Evolutionary conservation across 1,140 invertebrate species (phyloP), one percentile per base, ranked within the genome.

Genomic region (silkworm (Bombyx mori)): DNA sequence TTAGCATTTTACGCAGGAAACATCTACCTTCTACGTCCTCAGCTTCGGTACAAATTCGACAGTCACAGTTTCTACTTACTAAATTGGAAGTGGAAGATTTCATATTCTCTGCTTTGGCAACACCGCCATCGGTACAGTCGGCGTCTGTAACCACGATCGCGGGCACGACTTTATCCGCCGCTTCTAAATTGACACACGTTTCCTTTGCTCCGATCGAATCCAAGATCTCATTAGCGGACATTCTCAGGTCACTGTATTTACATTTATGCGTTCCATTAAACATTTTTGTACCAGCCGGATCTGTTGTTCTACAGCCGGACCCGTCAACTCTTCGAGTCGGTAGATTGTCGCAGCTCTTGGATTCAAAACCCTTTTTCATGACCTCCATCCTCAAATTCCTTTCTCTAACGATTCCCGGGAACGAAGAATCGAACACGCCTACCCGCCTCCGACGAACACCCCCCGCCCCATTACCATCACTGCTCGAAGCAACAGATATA

Each of bases 31-130:
- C 61, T 52, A 68, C 63, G 7, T 54, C 66, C 22, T 66, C 70
- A 2, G 26, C 26, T 8, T 75, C 74, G 12, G 61, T 75, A 84
- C 82, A 84, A 66, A 83, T 82, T 56, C 69, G 70, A 78, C 83
- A 86, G 59, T 79, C 70, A 75, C 83, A 84, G 65, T 66, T 73
- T 61, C 67, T 80, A 71, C 67, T 71, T 71, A 71, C 54, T 68
- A 65, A 63, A 73, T 71, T 77, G 62, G 79, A 75, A 77, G 69
- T 65, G 52, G 63, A 60, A 58, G 66, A 58, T 65, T 54, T 51
- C 46, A 49, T 42, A 62, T 56, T 60, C 60, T 65, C 58, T 54
- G 58, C 47, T 54, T 62, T 69, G 63, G 66, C 62, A 69, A 73
- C 62, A 71, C 61, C 64, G 50, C 18, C 48, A 18, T 68, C 52